phyloP scores from a whole-genome alignment of 2,888 invertebrate genomes.

The Liopterus haemorrhoidalis region DNA sequence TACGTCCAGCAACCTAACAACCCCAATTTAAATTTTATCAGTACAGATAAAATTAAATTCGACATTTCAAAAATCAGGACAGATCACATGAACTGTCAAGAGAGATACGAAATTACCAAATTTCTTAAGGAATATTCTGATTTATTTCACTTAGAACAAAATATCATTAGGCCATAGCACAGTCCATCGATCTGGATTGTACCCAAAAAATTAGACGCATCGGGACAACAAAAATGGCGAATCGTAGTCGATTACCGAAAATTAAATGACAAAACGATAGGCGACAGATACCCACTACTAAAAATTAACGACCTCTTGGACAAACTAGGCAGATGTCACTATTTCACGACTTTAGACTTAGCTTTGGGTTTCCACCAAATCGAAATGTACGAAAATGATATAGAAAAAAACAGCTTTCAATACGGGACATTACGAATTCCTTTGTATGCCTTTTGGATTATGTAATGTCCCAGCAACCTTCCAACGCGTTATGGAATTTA shows the following conservation, averaged over 20 bases:
- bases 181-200: slow-evolving; percentile 38
- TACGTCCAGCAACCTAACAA: too few species aligned
- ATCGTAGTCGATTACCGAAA: slow-evolving; percentile 32
- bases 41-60: too few species aligned
- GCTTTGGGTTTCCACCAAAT: slow-evolving; percentile 31
- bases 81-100: too few species aligned
- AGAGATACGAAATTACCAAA: too few species aligned
- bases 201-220: slow-evolving; percentile 36
- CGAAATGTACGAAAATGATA: slow-evolving; percentile 27
- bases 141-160: too few species aligned
- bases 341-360: slow-evolving; percentile 24
- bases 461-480: slow-evolving; percentile 37
- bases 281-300: slow-evolving; percentile 29
- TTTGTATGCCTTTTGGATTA: slow-evolving; percentile 37
- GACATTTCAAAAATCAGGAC: too few species aligned
- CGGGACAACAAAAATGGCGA: slow-evolving; percentile 33
- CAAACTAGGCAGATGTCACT: slow-evolving; percentile 26
- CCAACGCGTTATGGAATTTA: slow-evolving; percentile 36
- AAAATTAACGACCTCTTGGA: slow-evolving; percentile 31
- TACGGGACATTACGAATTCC: slow-evolving; percentile 36
- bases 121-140: too few species aligned
- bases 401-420: slow-evolving; percentile 35
- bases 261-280: slow-evolving; percentile 23
- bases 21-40: too few species aligned
- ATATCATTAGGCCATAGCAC: too few species aligned